Evolutionary conservation across 2,888 invertebrate genomes (phyloP).

Genomic region (Zeuzera pyrina): DNA sequence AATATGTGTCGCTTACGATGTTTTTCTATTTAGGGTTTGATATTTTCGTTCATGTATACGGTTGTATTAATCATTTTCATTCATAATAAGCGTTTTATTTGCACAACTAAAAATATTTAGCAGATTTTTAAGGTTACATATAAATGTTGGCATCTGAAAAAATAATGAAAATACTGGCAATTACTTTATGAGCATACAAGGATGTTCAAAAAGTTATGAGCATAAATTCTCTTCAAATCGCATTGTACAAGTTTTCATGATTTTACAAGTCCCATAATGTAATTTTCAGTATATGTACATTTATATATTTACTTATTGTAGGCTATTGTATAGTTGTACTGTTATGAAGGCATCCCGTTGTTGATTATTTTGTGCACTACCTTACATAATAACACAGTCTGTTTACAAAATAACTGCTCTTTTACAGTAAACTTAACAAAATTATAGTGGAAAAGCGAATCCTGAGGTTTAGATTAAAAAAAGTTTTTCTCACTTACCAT

Average conservation of each 20-base stretch:
- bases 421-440: conserved; percentile 42
- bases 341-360: conserved; percentile 70
- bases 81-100: too few relatives aligned
- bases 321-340: conserved; percentile 72
- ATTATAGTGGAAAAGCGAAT: conserved; percentile 44
- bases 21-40: too few relatives aligned
- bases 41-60: too few relatives aligned
- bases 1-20: too few relatives aligned
- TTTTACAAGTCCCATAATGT: too few relatives aligned
- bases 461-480: conserved; percentile 31
- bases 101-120: not conserved
- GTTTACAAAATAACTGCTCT: conserved; percentile 43
- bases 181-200: too few relatives aligned
- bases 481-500: conserved; percentile 53
- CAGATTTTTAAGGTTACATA: not conserved
- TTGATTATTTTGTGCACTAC: conserved; percentile 54
- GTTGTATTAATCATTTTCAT: too few relatives aligned
- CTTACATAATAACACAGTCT: conserved; percentile 64
- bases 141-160: too few relatives aligned
- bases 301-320: conserved; percentile 56
- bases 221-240: too few relatives aligned
- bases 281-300: conserved; percentile 15
- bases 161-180: too few relatives aligned
- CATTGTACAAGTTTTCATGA: too few relatives aligned
- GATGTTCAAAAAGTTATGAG: too few relatives aligned